Evolutionary conservation across 2,888 invertebrate genomes (phyloP), one percentile per base, ranked within the genome.

Genomic region (Oxycera nigricornis): DNA sequence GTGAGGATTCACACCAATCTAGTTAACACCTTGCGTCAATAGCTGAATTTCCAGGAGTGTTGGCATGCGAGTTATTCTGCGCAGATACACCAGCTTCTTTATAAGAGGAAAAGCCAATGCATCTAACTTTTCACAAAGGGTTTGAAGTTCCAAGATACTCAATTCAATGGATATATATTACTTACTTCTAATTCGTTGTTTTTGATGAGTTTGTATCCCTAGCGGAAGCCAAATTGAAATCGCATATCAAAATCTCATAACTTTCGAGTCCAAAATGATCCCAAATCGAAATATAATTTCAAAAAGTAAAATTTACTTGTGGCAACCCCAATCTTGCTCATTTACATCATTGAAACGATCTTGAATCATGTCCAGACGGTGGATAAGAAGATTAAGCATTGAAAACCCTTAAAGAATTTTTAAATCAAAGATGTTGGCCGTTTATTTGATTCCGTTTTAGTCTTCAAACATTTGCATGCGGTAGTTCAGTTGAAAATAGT

Each of bases 1-100:
- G 17, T 28, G 55, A 6, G 55, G 52, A 70, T 55, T 70, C 70
- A 70, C 70, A 35, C 70, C 70, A 35, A 70, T 70, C 70, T 70
- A 52, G 30, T 70, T 70, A 70, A 31, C 70, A 70, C 70, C 70
- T 70, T 70, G 1, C 59, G 26, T 28, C 59, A 59, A 28, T 59
- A 24, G 26, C n/a, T 59, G 4, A 3, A 2, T 11, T 9, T 6
- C 3, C 55, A 17, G 24, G 17, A 14, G 4, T 24, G 2, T 22
- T 4, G 6, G 9, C 24, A 55, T 55, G 4, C 22, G 3, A 55
- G 24, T 7, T 35, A 11, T 35, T 7, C 6, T 35, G 6, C 11
- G 35, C 35, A 35, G 35, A 50, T n/a, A 50, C 7, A 39, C 1
- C 39, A 39, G n/a, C n/a, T n/a, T n/a, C n/a, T n/a, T n/a, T n/a